phyloP scores from a whole-genome alignment of 1,140 invertebrate species.

The Ridgeia piscesae region DNA sequence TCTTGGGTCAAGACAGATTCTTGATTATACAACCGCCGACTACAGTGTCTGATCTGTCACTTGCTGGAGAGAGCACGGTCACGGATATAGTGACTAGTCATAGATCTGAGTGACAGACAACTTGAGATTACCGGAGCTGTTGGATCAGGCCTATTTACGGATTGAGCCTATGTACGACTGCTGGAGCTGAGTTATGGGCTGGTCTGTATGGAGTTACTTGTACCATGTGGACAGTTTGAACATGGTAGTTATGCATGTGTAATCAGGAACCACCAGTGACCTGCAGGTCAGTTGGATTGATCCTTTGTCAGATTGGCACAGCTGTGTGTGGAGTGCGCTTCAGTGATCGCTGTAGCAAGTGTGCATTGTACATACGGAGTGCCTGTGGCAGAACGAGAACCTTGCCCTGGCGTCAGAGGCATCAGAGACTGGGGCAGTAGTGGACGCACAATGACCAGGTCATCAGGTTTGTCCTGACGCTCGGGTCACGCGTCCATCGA shows the following conservation, averaged over 20 bases:
- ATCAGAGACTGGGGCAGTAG: not conserved
- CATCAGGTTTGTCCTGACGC: not conserved
- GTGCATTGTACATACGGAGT: not conserved
- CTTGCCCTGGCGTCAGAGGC: not conserved
- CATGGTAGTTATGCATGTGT: too few species aligned
- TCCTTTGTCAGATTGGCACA: not conserved
- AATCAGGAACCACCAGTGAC: not conserved
- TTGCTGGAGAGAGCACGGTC: too few species aligned
- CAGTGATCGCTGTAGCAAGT: not conserved
- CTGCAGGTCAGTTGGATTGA: not conserved
- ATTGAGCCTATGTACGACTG: not conserved
- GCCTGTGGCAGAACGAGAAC: not conserved
- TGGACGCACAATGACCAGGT: not conserved
- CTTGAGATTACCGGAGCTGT: not conserved
- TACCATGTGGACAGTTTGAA: too few species aligned
- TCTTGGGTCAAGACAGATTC: not conserved
- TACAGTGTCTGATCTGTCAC: not conserved
- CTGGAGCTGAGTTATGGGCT: not conserved
- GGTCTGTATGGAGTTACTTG: not conserved
- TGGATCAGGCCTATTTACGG: not conserved
- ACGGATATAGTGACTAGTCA: too few species aligned
- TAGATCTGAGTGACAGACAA: not conserved
- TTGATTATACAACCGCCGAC: not conserved
- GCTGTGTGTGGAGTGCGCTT: not conserved
- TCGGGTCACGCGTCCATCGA: not conserved